Conservation (phyloP, 2,888 invertebrate genomes). For the Icerya purchasi region DNA sequence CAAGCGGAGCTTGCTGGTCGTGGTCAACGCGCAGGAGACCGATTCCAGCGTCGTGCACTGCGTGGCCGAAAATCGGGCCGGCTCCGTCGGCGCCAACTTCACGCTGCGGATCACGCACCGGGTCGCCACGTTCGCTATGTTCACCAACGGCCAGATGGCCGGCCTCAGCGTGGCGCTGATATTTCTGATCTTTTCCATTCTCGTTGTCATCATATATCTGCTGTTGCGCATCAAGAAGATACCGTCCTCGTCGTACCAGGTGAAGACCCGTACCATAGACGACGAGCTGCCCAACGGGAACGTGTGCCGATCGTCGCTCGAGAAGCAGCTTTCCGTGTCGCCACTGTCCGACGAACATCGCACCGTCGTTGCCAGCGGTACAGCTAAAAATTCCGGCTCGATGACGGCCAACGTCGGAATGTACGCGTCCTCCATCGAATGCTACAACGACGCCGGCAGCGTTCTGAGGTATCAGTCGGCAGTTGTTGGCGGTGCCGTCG, state of each 20-base stretch:
- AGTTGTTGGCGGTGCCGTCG: not conserved
- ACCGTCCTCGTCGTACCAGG: slow-evolving; percentile 24
- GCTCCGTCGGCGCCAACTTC: slow-evolving; percentile 70
- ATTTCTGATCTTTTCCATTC: slow-evolving; percentile 49
- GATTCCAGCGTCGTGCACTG: slow-evolving; percentile 72
- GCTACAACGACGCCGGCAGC: not conserved
- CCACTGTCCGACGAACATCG: slow-evolving; percentile 1
- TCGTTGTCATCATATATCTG: slow-evolving; percentile 47
- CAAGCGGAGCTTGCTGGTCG: slow-evolving; percentile 49
- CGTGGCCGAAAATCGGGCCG: slow-evolving; percentile 73
- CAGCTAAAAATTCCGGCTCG: not conserved
- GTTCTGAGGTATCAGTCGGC: not conserved
- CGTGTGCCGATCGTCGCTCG: slow-evolving; percentile 10
- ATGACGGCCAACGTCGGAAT: not conserved
- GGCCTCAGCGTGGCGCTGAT: slow-evolving; percentile 64
- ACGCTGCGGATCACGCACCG: slow-evolving; percentile 60
- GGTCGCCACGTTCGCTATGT: slow-evolving; percentile 54
- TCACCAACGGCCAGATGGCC: slow-evolving; percentile 67
- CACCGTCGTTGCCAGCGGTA: not conserved
- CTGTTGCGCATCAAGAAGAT: slow-evolving; percentile 50
- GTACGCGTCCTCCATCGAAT: not conserved
- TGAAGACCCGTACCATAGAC: slow-evolving; percentile 40
- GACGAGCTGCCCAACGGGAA: slow-evolving; percentile 38
- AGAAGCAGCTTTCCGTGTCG: not conserved
- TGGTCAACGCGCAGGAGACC: slow-evolving; percentile 62